Conservation (phyloP, 35 echinoderm and acorn worm species). For the Ptychodera flava region DNA sequence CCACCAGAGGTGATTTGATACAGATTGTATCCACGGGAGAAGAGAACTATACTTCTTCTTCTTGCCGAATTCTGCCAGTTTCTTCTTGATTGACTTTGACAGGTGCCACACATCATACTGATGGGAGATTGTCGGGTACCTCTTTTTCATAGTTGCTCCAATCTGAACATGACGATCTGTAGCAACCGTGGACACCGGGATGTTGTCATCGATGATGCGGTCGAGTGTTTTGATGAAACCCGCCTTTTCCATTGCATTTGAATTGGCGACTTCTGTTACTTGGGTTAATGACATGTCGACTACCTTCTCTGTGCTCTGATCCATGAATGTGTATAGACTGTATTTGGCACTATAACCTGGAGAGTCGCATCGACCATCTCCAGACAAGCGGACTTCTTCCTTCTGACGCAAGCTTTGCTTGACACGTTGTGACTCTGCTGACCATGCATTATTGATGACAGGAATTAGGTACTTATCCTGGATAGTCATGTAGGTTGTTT, state of each 20-base stretch:
- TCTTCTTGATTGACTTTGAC: conserved; percentile 21
- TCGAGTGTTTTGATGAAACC: no score
- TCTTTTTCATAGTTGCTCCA: conserved; percentile 4
- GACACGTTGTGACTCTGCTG: no score
- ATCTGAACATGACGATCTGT: conserved; percentile 55
- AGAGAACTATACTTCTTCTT: conserved; percentile 14
- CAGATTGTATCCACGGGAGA: conserved; percentile 23
- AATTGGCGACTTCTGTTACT: no score
- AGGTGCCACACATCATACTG: conserved; percentile 45
- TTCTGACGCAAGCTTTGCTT: no score
- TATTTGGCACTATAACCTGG: conserved; percentile 51
- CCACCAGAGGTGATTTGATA: conserved; percentile 45
- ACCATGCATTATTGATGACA: conserved; percentile 11
- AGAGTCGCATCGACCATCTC: conserved; percentile 44
- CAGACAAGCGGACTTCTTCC: conserved; percentile 5
- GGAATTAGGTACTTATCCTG: neutral
- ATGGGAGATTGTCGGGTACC: conserved; percentile 37
- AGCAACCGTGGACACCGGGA: no score
- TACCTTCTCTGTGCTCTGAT: conserved; percentile 19
- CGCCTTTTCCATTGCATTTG: no score
- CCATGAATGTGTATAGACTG: conserved; percentile 37
- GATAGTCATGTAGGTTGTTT: conserved; percentile 8
- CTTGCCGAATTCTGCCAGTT: conserved; percentile 17
- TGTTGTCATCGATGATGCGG: no score
- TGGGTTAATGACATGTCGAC: conserved; percentile 17